Evolutionary conservation across 2,888 invertebrate species (phyloP).

Genomic region (Metalampra italica): DNA sequence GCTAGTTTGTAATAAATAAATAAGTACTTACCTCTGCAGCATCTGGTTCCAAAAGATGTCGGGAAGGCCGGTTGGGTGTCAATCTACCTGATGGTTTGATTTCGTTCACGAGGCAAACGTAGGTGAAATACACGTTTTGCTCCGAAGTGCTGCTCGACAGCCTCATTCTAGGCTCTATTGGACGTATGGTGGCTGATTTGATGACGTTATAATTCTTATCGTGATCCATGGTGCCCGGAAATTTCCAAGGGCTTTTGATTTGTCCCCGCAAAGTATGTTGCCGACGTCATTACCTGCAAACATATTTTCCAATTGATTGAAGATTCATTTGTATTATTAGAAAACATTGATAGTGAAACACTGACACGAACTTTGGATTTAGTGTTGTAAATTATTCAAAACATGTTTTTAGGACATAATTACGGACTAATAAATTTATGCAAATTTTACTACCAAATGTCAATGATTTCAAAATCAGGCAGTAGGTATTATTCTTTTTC

Average conservation of each 20-base stretch:
- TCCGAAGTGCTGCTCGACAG: constrained; percentile 49
- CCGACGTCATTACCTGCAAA: constrained; percentile 1
- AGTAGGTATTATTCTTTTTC: no score
- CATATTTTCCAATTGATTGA: not conserved
- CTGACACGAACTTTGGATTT: not conserved
- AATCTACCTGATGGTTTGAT: not conserved
- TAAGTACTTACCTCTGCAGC: not conserved
- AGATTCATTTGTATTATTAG: not conserved
- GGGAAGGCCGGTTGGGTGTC: not conserved
- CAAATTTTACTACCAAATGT: no score
- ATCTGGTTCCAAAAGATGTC: not conserved
- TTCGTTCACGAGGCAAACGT: constrained; percentile 53
- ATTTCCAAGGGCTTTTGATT: not conserved
- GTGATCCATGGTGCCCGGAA: not conserved
- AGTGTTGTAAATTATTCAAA: not conserved
- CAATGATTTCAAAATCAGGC: no score
- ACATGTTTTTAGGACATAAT: no score
- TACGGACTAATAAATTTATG: no score
- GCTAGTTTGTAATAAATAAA: not conserved
- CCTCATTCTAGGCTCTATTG: constrained; percentile 26
- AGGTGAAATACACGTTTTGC: constrained; percentile 52
- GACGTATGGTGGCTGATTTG: constrained; percentile 1
- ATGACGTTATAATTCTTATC: not conserved
- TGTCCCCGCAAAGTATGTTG: not conserved
- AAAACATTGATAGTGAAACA: not conserved